Percentiles rank a stretch among this genome's conserved stretches.
These are phyloP conservation scores for Himalopsyche japonica DNA, from an alignment of 2,888 invertebrate genomes.

Conservation along the genomic window DNA sequence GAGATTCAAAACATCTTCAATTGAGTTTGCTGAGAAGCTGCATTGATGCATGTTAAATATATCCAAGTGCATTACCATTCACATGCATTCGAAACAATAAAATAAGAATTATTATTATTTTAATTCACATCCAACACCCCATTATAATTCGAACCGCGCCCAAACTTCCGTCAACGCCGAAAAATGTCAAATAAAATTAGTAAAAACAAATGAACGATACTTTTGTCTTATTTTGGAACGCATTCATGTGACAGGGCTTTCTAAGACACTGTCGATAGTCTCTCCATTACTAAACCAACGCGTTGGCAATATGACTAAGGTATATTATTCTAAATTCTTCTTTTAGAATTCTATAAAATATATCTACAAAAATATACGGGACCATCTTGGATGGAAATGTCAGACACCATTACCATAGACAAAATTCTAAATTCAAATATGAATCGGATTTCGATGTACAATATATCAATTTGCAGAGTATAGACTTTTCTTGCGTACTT, in stretches of 20 bases:
- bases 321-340: too few relatives aligned
- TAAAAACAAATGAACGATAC: neutral
- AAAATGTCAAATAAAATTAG: neutral
- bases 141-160: neutral
- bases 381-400: too few relatives aligned
- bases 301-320: too few relatives aligned
- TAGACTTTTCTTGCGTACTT: too few relatives aligned
- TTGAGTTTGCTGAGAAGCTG: neutral
- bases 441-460: too few relatives aligned
- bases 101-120: neutral
- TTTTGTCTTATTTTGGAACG: neutral
- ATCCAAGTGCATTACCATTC: neutral
- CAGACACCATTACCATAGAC: too few relatives aligned
- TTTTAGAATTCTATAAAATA: too few relatives aligned
- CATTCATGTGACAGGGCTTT: neutral
- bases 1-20: neutral
- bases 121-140: neutral
- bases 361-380: too few relatives aligned
- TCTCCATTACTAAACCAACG: too few relatives aligned
- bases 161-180: neutral
- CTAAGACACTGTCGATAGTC: neutral
- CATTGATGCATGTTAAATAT: neutral
- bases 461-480: too few relatives aligned
- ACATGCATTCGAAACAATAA: neutral
- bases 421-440: too few relatives aligned